Base-by-base conservation (phyloP, 2,113 vertebrate genomes). In the Sminthopsis crassicaudata region DNA sequence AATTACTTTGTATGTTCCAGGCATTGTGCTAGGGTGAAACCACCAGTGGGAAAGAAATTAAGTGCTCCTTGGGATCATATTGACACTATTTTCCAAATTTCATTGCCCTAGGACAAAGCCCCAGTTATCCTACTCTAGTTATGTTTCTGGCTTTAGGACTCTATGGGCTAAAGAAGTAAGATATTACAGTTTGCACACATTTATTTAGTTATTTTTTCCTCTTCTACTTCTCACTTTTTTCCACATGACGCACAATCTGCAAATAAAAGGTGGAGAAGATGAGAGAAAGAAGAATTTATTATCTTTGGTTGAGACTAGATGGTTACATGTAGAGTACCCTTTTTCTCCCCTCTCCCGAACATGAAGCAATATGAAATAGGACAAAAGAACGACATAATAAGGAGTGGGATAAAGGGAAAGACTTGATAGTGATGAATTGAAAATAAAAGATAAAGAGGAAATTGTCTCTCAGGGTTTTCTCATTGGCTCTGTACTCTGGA, bases 181-280 rank as follows among this genome's bases (percentile, higher is more conserved):
- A 42, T 42, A 42, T 22, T 16, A 22, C 36, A 84, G 67, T 8
- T 42, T 42, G 67, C 19, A n/a, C 67, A 84, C 67, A 23, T 84
- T 84, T 84, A 84, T 22, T 84, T 42, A 84, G 14, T 67, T 36
- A n/a, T 84, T 67, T 6, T 36, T 57, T 57, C 26, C 8, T 8
- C 55, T 27, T 42, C n/a, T 84, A 84, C 36, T 84, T 84, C 30
- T 67, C 16, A 42, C 19, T 42, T 84, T 6, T 42, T 42, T 42
- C 19, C 19, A 84, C 67, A 16, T 84, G 67, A 84, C 42, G 19
- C 67, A 42, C 67, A 36, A 42, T 22, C n/a, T 84, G n/a, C 5
- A 84, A 84, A 84, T n/a, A 84, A 84, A 84, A 92, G 10, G 42
- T 95, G 36, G 94, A 67, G 4, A 19, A 93, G 53, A 94, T 19